Evolutionary conservation across 1,140 invertebrate genomes (phyloP).

Genomic region (Ceratosolen solmsi): DNA sequence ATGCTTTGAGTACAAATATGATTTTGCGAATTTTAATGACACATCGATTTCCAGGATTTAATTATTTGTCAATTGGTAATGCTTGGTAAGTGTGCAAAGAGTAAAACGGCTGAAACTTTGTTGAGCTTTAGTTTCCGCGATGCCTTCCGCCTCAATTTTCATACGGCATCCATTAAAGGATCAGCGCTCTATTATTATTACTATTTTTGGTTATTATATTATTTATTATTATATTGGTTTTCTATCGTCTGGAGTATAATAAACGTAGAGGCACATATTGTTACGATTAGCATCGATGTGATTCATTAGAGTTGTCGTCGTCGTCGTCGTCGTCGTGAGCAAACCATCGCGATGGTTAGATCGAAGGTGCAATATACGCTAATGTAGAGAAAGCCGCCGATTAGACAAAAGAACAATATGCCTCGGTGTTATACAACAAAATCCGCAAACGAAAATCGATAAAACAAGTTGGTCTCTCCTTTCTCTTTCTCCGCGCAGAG

Average conservation of each 20-base stretch:
- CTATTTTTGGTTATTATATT: no score
- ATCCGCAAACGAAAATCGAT: slow-evolving; percentile 28
- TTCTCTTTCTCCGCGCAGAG: not conserved
- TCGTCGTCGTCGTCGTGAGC: not conserved
- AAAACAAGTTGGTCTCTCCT: slow-evolving; percentile 23
- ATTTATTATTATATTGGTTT: no score
- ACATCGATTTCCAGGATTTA: no score
- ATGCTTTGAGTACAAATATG: no score
- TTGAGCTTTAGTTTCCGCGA: not conserved
- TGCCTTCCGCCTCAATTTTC: not conserved
- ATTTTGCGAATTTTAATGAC: no score
- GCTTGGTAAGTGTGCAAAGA: no score
- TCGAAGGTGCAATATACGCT: not conserved
- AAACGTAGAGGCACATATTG: not conserved
- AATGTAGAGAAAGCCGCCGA: not conserved
- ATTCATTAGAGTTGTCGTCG: not conserved
- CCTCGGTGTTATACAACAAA: slow-evolving; percentile 9
- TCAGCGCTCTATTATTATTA: no score
- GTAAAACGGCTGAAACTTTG: no score
- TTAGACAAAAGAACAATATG: not conserved
- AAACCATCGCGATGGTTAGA: not conserved
- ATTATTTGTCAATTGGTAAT: no score
- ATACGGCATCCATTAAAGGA: not conserved
- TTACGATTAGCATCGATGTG: not conserved
- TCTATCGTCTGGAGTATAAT: not conserved